A percentile compares a stretch with the other conserved stretches of the same genome.
Conservation (phyloP, 2,888 invertebrate genomes). For the Melikaiella ostensackeni region DNA sequence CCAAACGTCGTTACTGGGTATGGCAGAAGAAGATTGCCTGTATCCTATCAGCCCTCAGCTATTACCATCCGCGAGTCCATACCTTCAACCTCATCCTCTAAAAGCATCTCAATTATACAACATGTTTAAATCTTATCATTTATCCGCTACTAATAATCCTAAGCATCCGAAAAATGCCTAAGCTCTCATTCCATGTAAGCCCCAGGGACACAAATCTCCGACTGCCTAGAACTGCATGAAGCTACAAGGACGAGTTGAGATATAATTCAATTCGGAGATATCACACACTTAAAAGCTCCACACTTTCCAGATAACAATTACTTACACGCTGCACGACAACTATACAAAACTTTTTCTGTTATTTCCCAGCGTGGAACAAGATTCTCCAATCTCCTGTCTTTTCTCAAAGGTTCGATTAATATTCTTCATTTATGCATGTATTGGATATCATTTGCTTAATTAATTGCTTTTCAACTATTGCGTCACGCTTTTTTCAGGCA, state of each 20-base stretch:
- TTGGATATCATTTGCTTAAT: too few species aligned
- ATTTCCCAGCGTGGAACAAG: slow-evolving; percentile 55
- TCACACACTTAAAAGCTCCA: slow-evolving; percentile 68
- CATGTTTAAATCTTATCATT: slow-evolving; percentile 56
- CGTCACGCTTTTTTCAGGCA: too few species aligned
- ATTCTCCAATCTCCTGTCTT: slow-evolving; percentile 58
- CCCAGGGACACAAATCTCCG: slow-evolving; percentile 22
- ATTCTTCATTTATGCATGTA: slow-evolving; percentile 42
- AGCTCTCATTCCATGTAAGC: neutral
- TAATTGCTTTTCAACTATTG: too few species aligned
- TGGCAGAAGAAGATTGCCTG: slow-evolving; percentile 73
- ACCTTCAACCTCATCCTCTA: slow-evolving; percentile 72
- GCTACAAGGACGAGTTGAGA: neutral
- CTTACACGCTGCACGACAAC: slow-evolving; percentile 47
- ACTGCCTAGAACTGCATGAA: neutral
- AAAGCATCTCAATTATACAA: slow-evolving; percentile 69
- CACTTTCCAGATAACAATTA: slow-evolving; percentile 71
- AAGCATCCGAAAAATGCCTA: neutral
- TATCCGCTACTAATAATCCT: neutral
- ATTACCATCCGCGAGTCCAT: slow-evolving; percentile 69
- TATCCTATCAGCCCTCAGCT: slow-evolving; percentile 74
- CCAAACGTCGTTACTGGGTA: slow-evolving; percentile 66
- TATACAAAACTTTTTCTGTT: slow-evolving; percentile 46
- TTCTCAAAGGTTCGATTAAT: slow-evolving; percentile 70
- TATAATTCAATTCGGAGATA: slow-evolving; percentile 62